phyloP scores from a whole-genome alignment of 2,888 invertebrate species.

The Drosophila atripex region DNA sequence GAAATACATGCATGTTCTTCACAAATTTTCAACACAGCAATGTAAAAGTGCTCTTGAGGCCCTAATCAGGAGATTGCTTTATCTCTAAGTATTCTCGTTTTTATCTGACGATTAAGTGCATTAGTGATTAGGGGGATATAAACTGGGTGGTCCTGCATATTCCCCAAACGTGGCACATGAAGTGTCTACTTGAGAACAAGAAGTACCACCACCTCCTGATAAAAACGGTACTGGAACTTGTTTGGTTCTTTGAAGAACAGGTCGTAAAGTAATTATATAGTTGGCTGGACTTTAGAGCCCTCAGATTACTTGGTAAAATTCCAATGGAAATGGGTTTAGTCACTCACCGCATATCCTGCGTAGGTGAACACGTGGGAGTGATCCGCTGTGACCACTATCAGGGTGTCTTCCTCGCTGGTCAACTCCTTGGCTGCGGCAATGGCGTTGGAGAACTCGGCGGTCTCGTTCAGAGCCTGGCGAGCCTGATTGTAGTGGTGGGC shows the following conservation, averaged over 20 bases:
- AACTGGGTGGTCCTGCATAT: not conserved
- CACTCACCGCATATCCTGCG: conserved; percentile 88
- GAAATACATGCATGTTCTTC: too few species aligned
- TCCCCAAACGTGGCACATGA: not conserved
- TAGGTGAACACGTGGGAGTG: conserved; percentile 91
- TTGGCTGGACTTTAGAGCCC: not conserved
- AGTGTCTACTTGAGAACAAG: not conserved
- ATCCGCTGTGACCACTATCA: conserved; percentile 92
- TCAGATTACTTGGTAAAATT: not conserved
- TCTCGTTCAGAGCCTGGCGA: conserved; percentile 82
- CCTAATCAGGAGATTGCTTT: not conserved
- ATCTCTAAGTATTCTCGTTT: not conserved
- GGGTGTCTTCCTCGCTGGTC: conserved; percentile 88
- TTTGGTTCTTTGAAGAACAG: not conserved
- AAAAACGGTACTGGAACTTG: not conserved
- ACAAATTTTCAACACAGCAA: not conserved
- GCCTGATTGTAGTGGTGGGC: conserved; percentile 82
- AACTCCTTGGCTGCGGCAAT: conserved; percentile 87
- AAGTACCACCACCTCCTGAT: not conserved
- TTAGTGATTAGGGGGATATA: not conserved
- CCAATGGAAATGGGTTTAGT: not conserved
- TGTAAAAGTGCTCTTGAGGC: not conserved
- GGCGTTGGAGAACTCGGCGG: conserved; percentile 90
- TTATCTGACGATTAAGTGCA: not conserved
- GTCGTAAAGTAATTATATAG: not conserved